Evolutionary conservation across 2,888 invertebrate species (phyloP).

Genomic region (Temnothorax unifasciatus): DNA sequence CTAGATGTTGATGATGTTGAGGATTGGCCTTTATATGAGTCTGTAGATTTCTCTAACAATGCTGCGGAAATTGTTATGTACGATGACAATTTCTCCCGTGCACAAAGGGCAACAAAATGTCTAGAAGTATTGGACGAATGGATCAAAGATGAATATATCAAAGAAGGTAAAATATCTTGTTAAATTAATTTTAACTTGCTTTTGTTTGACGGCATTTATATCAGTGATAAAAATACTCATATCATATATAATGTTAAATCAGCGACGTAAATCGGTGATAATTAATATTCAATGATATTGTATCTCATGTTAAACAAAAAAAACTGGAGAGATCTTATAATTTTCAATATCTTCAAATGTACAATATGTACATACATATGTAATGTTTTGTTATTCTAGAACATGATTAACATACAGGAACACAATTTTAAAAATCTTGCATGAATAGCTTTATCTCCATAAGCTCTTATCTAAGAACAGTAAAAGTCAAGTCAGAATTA

Average conservation of each 20-base stretch:
- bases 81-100: constrained; percentile 81
- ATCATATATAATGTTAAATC: not conserved
- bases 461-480: constrained; percentile 23
- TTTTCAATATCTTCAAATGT: not conserved
- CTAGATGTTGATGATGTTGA: constrained; percentile 79
- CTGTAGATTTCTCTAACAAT: constrained; percentile 74
- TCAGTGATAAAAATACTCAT: constrained; percentile 1
- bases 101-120: constrained; percentile 89
- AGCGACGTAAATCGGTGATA: not conserved
- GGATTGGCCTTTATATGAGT: constrained; percentile 82
- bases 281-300: not conserved
- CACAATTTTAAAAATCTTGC: not conserved
- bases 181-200: no score
- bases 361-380: not conserved
- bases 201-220: not conserved
- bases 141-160: constrained; percentile 90
- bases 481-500: constrained; percentile 15
- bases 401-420: constrained; percentile 15
- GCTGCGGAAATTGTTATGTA: constrained; percentile 78
- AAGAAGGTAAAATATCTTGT: constrained; percentile 87
- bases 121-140: constrained; percentile 90
- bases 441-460: constrained; percentile 13
- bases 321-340: not conserved
- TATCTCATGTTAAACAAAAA: not conserved
- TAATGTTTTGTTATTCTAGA: not conserved